phyloP scores from a whole-genome alignment of 2,113 vertebrate genomes.

The Elaphurus davidianus region DNA sequence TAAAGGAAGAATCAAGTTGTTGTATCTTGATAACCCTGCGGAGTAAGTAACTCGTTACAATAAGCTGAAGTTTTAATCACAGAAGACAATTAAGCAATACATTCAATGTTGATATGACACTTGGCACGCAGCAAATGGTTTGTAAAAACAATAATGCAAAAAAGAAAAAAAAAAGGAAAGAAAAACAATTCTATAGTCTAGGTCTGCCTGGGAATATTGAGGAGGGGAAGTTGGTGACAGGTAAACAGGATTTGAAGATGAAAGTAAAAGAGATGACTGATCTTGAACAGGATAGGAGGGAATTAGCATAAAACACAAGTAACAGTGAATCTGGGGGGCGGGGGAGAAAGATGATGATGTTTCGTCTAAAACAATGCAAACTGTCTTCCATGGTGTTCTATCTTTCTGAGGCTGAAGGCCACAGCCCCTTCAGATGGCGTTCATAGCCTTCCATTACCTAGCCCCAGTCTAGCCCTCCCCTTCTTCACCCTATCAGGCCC shows the following conservation, averaged over 20 bases:
- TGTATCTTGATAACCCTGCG: neutral
- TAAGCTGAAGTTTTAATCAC: neutral
- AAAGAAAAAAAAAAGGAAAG: neutral
- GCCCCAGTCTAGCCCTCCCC: rapidly evolving
- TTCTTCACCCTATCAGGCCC: neutral
- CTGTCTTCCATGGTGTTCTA: neutral
- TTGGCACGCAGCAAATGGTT: neutral
- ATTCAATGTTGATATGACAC: neutral
- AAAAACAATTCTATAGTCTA: neutral
- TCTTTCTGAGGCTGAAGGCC: neutral
- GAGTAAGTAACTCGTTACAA: neutral
- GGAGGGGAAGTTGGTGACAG: neutral
- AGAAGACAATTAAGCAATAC: neutral
- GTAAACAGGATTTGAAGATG: neutral
- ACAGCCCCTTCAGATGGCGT: neutral
- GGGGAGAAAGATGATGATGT: neutral
- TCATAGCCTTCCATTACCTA: neutral
- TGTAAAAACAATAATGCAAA: neutral
- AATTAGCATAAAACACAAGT: neutral
- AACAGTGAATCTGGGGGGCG: neutral
- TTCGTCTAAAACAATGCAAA: neutral
- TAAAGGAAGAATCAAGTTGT: neutral
- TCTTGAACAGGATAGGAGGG: rapidly evolving
- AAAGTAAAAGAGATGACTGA: neutral
- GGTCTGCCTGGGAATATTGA: neutral